These are phyloP conservation scores for Cacoxenus indagator DNA, from an alignment of 2,888 invertebrate species.

Conservation along the genomic window DNA sequence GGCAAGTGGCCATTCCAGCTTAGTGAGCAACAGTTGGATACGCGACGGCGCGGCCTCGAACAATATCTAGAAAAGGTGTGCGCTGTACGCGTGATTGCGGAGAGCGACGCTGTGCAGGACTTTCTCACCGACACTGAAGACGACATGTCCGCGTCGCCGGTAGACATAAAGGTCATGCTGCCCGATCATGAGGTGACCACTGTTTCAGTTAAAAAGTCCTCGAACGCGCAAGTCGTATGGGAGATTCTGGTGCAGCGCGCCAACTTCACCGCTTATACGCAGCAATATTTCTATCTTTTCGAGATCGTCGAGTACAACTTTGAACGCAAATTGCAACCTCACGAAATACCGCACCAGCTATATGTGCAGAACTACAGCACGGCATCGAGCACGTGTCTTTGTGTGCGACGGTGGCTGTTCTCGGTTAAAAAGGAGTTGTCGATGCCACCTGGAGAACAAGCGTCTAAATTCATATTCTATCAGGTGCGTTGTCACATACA, in stretches of 20 bases:
- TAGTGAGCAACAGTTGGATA: slow-evolving; percentile 97
- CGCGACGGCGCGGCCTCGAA: slow-evolving; percentile 94
- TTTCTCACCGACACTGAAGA: slow-evolving; percentile 95
- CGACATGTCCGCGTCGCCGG: slow-evolving; percentile 81
- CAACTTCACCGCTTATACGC: slow-evolving; percentile 82
- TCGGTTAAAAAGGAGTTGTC: slow-evolving; percentile 79
- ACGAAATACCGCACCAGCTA: slow-evolving; percentile 96
- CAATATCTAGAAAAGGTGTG: slow-evolving; percentile 98
- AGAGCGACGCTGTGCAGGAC: slow-evolving; percentile 96
- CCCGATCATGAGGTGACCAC: slow-evolving; percentile 93
- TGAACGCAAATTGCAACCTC: slow-evolving; percentile 92
- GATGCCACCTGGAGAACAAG: slow-evolving; percentile 78
- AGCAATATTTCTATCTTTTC: slow-evolving; percentile 94
- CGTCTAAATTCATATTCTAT: slow-evolving; percentile 89
- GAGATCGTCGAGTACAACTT: slow-evolving; percentile 98
- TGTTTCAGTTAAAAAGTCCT: slow-evolving; percentile 88
- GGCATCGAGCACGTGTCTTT: slow-evolving; percentile 94
- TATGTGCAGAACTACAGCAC: slow-evolving; percentile 99
- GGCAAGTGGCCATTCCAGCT: slow-evolving; percentile 99
- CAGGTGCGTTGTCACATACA: slow-evolving; percentile 73
- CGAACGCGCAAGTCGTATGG: slow-evolving; percentile 92
- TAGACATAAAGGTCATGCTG: slow-evolving; percentile 84
- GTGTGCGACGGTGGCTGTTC: slow-evolving; percentile 91
- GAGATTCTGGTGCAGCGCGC: slow-evolving; percentile 88
- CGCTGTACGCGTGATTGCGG: slow-evolving; percentile 97